These are phyloP conservation scores for Xanthorhoe spadicearia DNA, from an alignment of 2,888 invertebrate genomes.

Conservation along the genomic window DNA sequence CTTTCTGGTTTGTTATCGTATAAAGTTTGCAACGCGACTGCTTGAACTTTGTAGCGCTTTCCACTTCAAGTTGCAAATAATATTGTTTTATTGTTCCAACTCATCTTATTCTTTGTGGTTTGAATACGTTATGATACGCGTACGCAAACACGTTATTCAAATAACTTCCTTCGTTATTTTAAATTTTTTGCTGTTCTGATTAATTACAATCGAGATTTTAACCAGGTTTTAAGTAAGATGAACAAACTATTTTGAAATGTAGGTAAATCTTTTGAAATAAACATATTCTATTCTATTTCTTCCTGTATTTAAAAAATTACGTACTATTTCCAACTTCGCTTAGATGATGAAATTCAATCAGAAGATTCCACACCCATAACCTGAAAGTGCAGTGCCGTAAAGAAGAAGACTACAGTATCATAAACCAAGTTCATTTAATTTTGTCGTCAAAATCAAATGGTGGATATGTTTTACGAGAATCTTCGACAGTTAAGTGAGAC, in stretches of 20 bases:
- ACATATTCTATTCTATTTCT: not conserved
- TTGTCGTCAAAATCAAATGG: not conserved
- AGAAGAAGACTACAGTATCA: not conserved
- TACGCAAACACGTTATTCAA: too few relatives aligned
- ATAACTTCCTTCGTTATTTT: not conserved
- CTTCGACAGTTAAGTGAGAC: not conserved
- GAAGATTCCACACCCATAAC: not conserved
- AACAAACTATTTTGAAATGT: too few relatives aligned
- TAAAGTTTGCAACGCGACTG: slow-evolving; percentile 9
- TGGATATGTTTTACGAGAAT: not conserved
- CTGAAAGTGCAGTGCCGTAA: not conserved
- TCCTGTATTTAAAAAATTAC: not conserved
- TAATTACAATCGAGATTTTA: too few relatives aligned
- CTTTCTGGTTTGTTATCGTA: slow-evolving; percentile 12
- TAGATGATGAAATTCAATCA: slow-evolving; percentile 1
- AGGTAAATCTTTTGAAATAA: too few relatives aligned
- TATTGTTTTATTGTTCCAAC: slow-evolving; percentile 5
- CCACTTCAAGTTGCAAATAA: slow-evolving; percentile 17
- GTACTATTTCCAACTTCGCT: not conserved
- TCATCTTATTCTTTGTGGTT: slow-evolving; percentile 8
- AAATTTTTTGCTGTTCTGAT: not conserved
- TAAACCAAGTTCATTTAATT: not conserved
- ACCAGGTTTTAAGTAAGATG: too few relatives aligned
- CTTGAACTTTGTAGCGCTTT: slow-evolving; percentile 12
- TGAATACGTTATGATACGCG: not conserved